A percentile compares a stretch with the other conserved stretches of the same genome.
Conservation (phyloP, 2,797 vertebrate genomes). For the Ciconia nigra region DNA sequence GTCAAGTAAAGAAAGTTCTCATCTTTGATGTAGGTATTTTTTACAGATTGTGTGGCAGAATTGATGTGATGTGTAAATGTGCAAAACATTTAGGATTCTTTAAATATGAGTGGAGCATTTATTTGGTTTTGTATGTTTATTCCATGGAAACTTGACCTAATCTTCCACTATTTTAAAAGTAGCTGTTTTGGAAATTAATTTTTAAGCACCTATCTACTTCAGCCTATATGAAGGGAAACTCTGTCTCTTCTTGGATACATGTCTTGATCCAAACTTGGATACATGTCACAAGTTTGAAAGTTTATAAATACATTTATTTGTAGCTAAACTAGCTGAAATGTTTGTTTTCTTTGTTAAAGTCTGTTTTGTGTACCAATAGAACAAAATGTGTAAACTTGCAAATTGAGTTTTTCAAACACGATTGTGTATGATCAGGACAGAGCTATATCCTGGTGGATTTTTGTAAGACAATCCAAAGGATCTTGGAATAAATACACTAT, state of each 20-base stretch:
- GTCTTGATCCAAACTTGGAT: neutral
- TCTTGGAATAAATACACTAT: neutral
- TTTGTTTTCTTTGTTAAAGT: neutral
- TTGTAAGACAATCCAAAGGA: neutral
- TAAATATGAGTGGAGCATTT: neutral
- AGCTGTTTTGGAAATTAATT: neutral
- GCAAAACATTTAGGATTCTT: neutral
- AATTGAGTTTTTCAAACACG: neutral
- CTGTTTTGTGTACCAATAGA: neutral
- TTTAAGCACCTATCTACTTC: neutral
- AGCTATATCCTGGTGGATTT: neutral
- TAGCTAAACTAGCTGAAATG: neutral
- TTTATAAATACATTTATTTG: neutral
- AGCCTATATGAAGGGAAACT: neutral
- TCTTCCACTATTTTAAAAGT: neutral
- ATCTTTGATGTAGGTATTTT: constrained; percentile 92
- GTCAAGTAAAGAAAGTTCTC: constrained; percentile 94
- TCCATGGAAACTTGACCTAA: neutral
- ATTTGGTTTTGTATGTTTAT: neutral
- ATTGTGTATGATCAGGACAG: neutral
- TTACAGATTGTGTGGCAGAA: neutral
- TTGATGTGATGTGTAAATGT: neutral
- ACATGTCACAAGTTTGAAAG: neutral
- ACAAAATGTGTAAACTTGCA: neutral
- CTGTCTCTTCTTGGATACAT: neutral